phyloP scores from a whole-genome alignment of 2,797 vertebrate species.

The Hippopotamyrus pictus region DNA sequence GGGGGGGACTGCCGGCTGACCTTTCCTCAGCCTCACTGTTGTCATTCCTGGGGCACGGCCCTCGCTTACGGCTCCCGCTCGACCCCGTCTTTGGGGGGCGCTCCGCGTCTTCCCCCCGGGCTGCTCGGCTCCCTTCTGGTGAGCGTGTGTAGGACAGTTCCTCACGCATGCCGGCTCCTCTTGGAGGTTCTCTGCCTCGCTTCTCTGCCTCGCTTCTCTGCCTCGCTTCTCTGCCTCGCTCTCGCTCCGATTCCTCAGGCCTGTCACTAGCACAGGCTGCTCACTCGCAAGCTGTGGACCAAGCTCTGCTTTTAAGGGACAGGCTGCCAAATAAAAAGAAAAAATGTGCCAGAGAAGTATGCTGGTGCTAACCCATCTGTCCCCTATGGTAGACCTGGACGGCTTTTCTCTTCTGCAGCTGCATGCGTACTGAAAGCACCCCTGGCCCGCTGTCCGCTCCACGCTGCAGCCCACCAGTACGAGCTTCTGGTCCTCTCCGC shows the following conservation, averaged over 20 bases:
- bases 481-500: conserved; percentile 11
- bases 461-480: conserved; percentile 40
- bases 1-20: conserved; percentile 34
- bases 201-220: conserved; percentile 34
- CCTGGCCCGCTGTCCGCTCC: conserved; percentile 49
- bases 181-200: conserved; percentile 26
- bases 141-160: conserved; percentile 64
- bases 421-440: conserved; percentile 36
- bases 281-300: background rate
- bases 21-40: conserved; percentile 30
- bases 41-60: conserved; percentile 46
- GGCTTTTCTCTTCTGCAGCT: conserved; percentile 24
- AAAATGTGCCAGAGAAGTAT: background rate
- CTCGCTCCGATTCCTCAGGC: background rate
- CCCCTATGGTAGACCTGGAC: conserved; percentile 20
- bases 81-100: conserved; percentile 61
- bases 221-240: conserved; percentile 32
- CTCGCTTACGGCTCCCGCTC: conserved; percentile 60
- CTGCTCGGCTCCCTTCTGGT: conserved; percentile 63
- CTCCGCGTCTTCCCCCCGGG: conserved; percentile 64
- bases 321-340: background rate
- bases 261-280: background rate
- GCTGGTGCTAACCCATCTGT: conserved; percentile 7
- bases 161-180: conserved; percentile 68
- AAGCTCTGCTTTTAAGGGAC: conserved; percentile 2